These are phyloP conservation scores for Plumapathes pennacea DNA, from an alignment of 92 coral and sea anemone species.

Conservation along the genomic window DNA sequence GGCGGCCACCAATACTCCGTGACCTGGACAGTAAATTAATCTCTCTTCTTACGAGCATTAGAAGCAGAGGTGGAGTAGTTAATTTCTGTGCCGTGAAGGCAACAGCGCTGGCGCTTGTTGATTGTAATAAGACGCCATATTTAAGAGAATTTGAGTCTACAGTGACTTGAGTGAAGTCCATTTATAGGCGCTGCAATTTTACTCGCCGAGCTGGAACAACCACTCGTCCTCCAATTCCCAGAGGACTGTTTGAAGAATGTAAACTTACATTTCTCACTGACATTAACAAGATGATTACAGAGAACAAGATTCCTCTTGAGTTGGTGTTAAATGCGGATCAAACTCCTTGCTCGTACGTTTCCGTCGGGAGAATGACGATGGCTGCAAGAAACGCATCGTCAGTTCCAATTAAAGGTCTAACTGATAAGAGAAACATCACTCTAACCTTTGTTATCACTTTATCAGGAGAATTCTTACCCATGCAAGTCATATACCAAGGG, in stretches of 20 bases:
- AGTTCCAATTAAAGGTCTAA: conserved; percentile 39
- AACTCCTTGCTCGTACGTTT: conserved; percentile 49
- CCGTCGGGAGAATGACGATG: conserved; percentile 63
- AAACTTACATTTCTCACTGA: conserved; percentile 46
- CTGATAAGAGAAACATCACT: conserved; percentile 46
- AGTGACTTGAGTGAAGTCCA: conserved; percentile 43
- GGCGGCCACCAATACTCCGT: conserved; percentile 46
- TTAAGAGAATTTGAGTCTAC: conserved; percentile 46
- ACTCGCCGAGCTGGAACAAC: conserved; percentile 55
- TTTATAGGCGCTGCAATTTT: conserved; percentile 52
- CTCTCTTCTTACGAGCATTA: conserved; percentile 39
- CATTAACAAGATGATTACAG: conserved; percentile 31
- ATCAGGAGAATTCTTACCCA: conserved; percentile 37
- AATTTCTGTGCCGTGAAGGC: conserved; percentile 37
- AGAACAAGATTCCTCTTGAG: conserved; percentile 40
- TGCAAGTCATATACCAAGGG: conserved; percentile 57
- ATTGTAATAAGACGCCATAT: conserved; percentile 20
- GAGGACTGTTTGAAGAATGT: conserved; percentile 53
- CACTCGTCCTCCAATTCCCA: conserved; percentile 54
- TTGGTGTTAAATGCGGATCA: conserved; percentile 54
- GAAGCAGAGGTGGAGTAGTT: conserved; percentile 52
- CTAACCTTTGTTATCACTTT: conserved; percentile 40
- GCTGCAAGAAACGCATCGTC: conserved; percentile 37
- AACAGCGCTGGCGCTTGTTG: conserved; percentile 37
- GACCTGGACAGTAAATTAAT: conserved; percentile 48